A percentile compares a stretch with the other conserved stretches of the same genome.
These are phyloP conservation scores for Lanius ludovicianus DNA, from an alignment of 2,113 vertebrate genomes.

Conservation along the genomic window DNA sequence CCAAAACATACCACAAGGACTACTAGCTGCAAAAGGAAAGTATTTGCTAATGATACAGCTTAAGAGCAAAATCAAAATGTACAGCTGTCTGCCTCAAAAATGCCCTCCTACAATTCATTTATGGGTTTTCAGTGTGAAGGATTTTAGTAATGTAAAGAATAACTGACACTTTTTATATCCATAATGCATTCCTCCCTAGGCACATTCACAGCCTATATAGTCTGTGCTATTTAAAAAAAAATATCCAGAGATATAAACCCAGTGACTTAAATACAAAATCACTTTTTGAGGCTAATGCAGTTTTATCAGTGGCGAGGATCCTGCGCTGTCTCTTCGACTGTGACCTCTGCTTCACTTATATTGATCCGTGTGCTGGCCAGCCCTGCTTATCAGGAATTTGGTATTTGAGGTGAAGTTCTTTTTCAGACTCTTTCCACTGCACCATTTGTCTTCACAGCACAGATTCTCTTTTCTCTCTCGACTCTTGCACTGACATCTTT, in stretches of 20 bases:
- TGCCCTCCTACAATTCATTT: slow-evolving; percentile 23
- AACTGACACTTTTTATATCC: slow-evolving; percentile 50
- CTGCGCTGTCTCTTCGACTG: not conserved
- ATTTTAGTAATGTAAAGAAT: slow-evolving; percentile 57
- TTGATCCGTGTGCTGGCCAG: slow-evolving; percentile 18
- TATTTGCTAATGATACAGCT: slow-evolving; percentile 46
- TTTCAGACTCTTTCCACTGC: not conserved
- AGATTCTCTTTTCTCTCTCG: not conserved
- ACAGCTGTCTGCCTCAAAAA: slow-evolving; percentile 26
- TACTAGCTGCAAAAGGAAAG: slow-evolving; percentile 44
- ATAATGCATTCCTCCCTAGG: slow-evolving; percentile 42
- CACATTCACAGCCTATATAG: slow-evolving; percentile 17
- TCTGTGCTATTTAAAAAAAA: slow-evolving; percentile 21
- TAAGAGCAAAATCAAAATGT: slow-evolving; percentile 45
- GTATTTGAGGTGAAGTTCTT: not conserved
- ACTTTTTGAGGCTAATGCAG: not conserved
- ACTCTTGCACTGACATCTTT: slow-evolving; percentile 40
- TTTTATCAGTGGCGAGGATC: slow-evolving; percentile 4
- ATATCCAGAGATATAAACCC: not conserved
- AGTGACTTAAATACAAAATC: slow-evolving; percentile 1
- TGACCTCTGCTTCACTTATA: slow-evolving; percentile 12
- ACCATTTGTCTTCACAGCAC: slow-evolving; percentile 29
- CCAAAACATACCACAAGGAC: not conserved
- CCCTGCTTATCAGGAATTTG: not conserved
- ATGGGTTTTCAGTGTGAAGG: slow-evolving; percentile 49